Evolutionary conservation across 1,140 invertebrate genomes (phyloP).

Genomic region (Papilio xuthus): DNA sequence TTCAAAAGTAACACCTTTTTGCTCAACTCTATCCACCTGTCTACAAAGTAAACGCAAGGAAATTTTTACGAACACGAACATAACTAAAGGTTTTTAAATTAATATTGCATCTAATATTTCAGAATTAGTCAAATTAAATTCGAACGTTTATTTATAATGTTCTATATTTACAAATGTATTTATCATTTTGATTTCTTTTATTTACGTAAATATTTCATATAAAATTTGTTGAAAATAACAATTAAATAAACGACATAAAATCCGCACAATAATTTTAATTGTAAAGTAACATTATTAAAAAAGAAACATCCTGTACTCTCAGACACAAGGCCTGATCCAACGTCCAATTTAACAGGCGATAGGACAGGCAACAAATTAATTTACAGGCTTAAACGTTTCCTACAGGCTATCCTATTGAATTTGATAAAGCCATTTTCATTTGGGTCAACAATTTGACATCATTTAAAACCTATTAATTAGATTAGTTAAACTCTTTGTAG

Average conservation of each 20-base stretch:
- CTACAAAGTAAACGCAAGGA: constrained; percentile 24
- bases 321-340: not conserved
- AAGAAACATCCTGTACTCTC: not conserved
- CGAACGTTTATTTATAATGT: too few species aligned
- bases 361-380: constrained; percentile 12
- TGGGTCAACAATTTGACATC: not conserved
- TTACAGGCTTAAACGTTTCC: not conserved
- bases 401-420: not conserved
- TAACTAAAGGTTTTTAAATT: not conserved
- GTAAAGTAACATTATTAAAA: not conserved
- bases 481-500: too few species aligned
- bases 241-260: too few species aligned
- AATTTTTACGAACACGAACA: not conserved
- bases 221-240: too few species aligned
- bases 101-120: not conserved
- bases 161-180: too few species aligned
- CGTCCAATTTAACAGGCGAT: not conserved
- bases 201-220: too few species aligned
- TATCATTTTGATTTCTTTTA: too few species aligned
- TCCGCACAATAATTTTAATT: not conserved
- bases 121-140: not conserved
- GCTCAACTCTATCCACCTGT: constrained; percentile 26
- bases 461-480: not conserved
- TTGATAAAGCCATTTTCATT: not conserved
- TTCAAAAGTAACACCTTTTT: constrained; percentile 35